Conservation (phyloP, 2,797 vertebrate genomes). For the Cirrhinus mrigala region DNA sequence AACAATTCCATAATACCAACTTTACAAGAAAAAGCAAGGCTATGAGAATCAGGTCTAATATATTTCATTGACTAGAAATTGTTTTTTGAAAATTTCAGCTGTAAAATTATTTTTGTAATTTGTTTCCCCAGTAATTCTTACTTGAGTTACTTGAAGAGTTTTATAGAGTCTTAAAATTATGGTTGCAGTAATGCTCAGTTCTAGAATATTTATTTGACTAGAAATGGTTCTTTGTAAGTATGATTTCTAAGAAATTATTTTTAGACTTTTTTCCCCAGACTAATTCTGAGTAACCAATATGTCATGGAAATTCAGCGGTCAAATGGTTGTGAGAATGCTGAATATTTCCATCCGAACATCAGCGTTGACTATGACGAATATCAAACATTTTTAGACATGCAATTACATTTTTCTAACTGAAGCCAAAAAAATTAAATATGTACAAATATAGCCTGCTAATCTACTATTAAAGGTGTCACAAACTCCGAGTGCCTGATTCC, state of each 20-base stretch:
- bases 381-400: background rate
- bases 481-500: conserved; percentile 84
- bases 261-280: too few species aligned
- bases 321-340: too few species aligned
- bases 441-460: conserved; percentile 28
- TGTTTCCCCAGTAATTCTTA: background rate
- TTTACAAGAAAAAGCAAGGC: too few species aligned
- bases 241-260: too few species aligned
- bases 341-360: too few species aligned
- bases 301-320: too few species aligned
- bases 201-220: background rate
- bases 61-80: too few species aligned
- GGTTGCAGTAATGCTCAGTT: background rate
- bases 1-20: too few species aligned
- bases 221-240: background rate
- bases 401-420: background rate
- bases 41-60: too few species aligned
- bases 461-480: conserved; percentile 75
- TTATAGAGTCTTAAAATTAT: background rate
- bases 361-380: background rate
- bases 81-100: background rate
- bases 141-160: too few species aligned
- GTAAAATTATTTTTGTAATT: background rate
- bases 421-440: background rate
- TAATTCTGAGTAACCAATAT: too few species aligned